Evolutionary conservation across 2,113 vertebrate genomes (phyloP).

Genomic region (Pantherophis guttatus): DNA sequence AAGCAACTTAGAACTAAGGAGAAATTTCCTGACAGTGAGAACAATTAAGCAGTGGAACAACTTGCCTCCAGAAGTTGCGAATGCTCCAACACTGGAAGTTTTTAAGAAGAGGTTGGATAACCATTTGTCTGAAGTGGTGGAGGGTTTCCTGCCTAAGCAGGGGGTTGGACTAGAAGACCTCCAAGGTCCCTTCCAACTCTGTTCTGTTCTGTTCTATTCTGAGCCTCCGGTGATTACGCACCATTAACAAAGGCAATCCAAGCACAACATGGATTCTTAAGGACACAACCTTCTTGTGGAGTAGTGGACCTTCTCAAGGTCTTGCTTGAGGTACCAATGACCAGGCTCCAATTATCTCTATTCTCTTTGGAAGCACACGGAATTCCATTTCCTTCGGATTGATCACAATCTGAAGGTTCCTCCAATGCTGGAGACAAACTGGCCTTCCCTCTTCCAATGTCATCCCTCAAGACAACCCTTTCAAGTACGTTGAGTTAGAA

Average conservation of each 20-base stretch:
- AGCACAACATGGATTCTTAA: not conserved
- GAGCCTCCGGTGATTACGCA: not conserved
- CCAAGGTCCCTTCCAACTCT: too few relatives aligned
- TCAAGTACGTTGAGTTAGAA: not conserved
- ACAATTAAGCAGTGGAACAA: too few relatives aligned
- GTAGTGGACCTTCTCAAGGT: too few relatives aligned
- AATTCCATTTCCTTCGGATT: not conserved
- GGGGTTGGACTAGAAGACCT: too few relatives aligned
- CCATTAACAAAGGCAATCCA: not conserved
- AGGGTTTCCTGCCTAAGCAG: too few relatives aligned
- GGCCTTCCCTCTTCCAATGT: not conserved
- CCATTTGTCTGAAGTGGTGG: too few relatives aligned
- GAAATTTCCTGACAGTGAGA: too few relatives aligned
- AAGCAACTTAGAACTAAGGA: too few relatives aligned
- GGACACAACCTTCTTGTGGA: not conserved
- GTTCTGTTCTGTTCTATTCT: too few relatives aligned
- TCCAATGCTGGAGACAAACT: not conserved
- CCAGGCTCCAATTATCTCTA: not conserved
- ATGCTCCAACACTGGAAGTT: too few relatives aligned
- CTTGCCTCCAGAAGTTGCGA: not conserved
- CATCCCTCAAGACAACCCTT: not conserved
- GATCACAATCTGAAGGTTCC: not conserved
- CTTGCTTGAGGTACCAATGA: not conserved
- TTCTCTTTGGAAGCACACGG: not conserved
- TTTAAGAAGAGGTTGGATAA: too few relatives aligned